Conservation (phyloP, 2,797 vertebrate genomes). For the Falco columbarius region DNA sequence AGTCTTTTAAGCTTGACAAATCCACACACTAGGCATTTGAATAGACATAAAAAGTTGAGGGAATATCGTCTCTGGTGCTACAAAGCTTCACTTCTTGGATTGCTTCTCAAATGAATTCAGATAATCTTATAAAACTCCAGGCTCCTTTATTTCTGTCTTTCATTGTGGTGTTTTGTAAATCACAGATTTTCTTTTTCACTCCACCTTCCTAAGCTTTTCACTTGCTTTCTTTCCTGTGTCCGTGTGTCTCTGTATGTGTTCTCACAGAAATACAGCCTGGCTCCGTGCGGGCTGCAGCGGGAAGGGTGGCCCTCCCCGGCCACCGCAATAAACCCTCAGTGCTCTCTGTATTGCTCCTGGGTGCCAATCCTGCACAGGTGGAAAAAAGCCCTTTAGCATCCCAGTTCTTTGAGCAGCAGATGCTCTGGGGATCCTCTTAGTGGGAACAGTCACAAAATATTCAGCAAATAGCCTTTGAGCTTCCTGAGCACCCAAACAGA, state of each 20-base stretch:
- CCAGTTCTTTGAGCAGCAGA: neutral
- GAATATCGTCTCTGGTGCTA: neutral
- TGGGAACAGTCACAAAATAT: neutral
- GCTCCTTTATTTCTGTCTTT: neutral
- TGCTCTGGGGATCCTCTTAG: neutral
- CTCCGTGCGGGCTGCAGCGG: neutral
- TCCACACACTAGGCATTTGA: neutral
- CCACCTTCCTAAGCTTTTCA: neutral
- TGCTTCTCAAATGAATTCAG: neutral
- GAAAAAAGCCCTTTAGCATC: neutral
- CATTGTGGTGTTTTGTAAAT: neutral
- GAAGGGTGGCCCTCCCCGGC: neutral
- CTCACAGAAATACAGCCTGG: neutral
- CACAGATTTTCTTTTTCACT: neutral
- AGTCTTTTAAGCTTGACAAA: slow-evolving; percentile 21
- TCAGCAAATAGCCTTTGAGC: neutral
- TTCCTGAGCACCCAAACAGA: neutral
- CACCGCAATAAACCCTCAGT: neutral
- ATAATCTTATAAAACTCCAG: neutral
- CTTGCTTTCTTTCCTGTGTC: neutral
- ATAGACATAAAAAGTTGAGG: neutral
- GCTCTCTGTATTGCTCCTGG: neutral
- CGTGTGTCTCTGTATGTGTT: neutral
- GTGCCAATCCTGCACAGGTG: neutral
- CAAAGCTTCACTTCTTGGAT: slow-evolving; percentile 1